These are phyloP conservation scores for Melanocharis versteri DNA, from an alignment of 2,113 vertebrate species.

Conservation along the genomic window DNA sequence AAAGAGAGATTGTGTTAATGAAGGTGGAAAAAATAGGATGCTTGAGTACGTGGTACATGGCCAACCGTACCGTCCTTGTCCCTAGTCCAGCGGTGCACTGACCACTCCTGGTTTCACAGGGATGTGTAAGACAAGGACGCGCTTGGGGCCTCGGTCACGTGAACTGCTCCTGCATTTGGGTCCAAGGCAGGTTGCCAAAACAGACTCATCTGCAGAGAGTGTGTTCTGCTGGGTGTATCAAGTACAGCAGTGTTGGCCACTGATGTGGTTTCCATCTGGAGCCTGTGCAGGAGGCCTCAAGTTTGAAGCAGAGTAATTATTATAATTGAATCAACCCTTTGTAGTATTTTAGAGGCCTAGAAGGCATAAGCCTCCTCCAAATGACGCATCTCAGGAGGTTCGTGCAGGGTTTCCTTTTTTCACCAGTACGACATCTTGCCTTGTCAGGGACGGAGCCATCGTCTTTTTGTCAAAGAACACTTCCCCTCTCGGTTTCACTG, in stretches of 20 bases:
- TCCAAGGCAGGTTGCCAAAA: background rate
- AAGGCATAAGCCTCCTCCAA: background rate
- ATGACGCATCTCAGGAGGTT: background rate
- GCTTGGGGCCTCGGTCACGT: rapidly evolving
- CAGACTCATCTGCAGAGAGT: background rate
- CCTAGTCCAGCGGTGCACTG: rapidly evolving
- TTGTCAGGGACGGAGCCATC: background rate
- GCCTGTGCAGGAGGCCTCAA: background rate
- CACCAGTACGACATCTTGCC: rapidly evolving
- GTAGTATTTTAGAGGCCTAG: background rate
- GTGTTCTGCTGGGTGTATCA: background rate
- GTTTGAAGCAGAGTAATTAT: background rate
- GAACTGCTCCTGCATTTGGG: rapidly evolving
- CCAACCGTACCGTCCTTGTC: background rate
- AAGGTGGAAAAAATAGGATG: background rate
- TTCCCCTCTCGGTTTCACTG: background rate
- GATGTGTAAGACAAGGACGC: rapidly evolving
- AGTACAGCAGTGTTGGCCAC: background rate
- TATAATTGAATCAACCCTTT: background rate
- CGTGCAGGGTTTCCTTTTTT: background rate
- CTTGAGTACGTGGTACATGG: background rate
- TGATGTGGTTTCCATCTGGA: background rate
- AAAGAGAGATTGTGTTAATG: background rate
- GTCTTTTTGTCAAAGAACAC: background rate
- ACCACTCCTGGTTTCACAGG: background rate